Percentiles rank a stretch among this genome's conserved stretches.
Evolutionary conservation across 64 coral and sea anemone genomes (phyloP).

Genomic region (Dendronephthya gigantea): DNA sequence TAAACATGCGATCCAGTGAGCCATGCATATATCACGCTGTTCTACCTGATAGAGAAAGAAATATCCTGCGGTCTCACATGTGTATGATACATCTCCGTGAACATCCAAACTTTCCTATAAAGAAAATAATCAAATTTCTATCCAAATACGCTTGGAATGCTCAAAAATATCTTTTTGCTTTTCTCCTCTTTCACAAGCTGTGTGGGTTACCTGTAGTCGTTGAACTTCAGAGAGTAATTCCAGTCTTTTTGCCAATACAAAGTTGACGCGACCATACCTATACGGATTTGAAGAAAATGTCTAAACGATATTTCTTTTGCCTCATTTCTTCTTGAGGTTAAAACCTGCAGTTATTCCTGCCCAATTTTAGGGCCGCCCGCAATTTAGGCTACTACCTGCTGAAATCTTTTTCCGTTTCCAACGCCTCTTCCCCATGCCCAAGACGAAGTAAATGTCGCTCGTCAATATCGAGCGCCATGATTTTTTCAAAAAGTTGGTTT

Average conservation of each 20-base stretch:
- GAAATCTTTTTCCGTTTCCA: conserved; percentile 99
- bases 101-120: conserved; percentile 84
- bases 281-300: not conserved
- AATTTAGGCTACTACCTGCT: no score
- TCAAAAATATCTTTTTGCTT: not conserved
- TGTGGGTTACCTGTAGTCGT: conserved; percentile 52
- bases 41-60: conserved; percentile 91
- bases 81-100: conserved; percentile 95
- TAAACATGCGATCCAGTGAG: no score
- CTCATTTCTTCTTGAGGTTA: no score
- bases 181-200: not conserved
- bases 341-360: no score
- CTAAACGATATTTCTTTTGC: no score
- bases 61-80: conserved; percentile 95
- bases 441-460: conserved; percentile 85
- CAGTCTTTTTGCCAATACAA: conserved; percentile 73
- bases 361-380: not conserved
- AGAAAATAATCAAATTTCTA: not conserved
- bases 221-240: conserved; percentile 89
- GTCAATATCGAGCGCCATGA: conserved; percentile 93
- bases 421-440: conserved; percentile 86
- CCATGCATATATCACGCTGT: not conserved
- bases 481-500: conserved; percentile 98
- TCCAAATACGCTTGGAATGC: not conserved
- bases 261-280: conserved; percentile 95